Percentiles rank a stretch among this genome's conserved stretches.
Conservation (phyloP, 2,888 invertebrate species). For the Stenodera caucasica region DNA sequence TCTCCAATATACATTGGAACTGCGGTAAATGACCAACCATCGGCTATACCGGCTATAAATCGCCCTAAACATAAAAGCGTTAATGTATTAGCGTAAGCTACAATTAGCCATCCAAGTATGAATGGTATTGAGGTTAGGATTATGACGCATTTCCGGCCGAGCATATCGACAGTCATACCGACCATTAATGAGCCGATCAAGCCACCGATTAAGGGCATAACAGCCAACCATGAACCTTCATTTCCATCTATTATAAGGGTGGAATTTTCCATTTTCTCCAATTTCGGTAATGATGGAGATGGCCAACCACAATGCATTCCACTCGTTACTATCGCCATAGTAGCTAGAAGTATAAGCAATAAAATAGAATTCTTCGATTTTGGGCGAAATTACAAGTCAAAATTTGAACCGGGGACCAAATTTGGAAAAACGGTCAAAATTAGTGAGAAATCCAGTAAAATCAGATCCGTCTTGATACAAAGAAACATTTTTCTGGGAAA, state of each 20-base stretch:
- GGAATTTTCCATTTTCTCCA: slow-evolving; percentile 48
- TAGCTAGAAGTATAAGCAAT: too few species aligned
- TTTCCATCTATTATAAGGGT: slow-evolving; percentile 51
- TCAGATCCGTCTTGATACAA: too few species aligned
- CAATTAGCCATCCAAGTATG: slow-evolving; percentile 64
- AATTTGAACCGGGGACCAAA: too few species aligned
- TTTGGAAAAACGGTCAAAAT: too few species aligned
- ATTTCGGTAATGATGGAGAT: slow-evolving; percentile 63
- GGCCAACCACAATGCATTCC: slow-evolving; percentile 63
- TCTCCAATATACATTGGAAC: slow-evolving; percentile 66
- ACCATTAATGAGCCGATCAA: slow-evolving; percentile 65
- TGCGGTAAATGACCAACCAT: slow-evolving; percentile 51
- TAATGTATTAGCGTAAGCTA: slow-evolving; percentile 62
- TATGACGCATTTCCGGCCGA: slow-evolving; percentile 66
- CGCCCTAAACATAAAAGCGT: slow-evolving; percentile 58
- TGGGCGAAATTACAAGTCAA: too few species aligned
- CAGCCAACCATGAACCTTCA: slow-evolving; percentile 67
- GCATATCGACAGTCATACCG: slow-evolving; percentile 66
- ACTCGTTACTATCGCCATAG: slow-evolving; percentile 49
- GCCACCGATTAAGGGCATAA: slow-evolving; percentile 67
- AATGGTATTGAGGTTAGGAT: slow-evolving; percentile 61
- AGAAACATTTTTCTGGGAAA: too few species aligned
- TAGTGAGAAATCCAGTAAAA: too few species aligned
- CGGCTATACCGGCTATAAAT: slow-evolving; percentile 66
- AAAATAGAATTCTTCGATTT: too few species aligned